Evolutionary conservation across 2,888 invertebrate genomes (phyloP), one percentile per base, ranked within the genome.

Genomic region (Napeogenes inachia): DNA sequence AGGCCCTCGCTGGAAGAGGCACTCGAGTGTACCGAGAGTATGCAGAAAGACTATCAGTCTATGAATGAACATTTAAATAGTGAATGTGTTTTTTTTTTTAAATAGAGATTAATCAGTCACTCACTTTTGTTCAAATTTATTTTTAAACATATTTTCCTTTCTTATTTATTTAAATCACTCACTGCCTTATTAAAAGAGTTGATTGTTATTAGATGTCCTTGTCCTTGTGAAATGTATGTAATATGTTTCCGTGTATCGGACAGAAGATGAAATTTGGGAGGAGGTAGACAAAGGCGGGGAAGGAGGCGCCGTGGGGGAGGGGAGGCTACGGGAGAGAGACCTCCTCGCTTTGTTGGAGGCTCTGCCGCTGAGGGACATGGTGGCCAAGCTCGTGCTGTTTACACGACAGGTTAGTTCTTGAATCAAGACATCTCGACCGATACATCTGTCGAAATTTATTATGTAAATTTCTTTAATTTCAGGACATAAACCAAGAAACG

Each of bases 11-110:
- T 84, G 0, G 87, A 87, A 2, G 54, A 77, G 0, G 89, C 86
- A 0, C 68, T 75, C 0, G 89, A 88, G 70, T 87, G 87, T 60
- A 81, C 77, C 54, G 88, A 89, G 71, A 87, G 89, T 87, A 59
- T 38, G 12, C 10, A 12, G 10, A 6, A 10, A 10, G 2, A 42
- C 42, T 8, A 42, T 42, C 42, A 10, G 10, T 42, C 4, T 10
- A 12, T 42, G 10, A 10, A 42, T 10, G 42, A 10, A 12, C 5
- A 42, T 10, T 3, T 42, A 42, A 42, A 42, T 42, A 42, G 42
- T 42, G 42, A 6, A 42, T 10, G 12, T 42, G 42, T 10, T 42
- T 42, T 42, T 42, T 42, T 42, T 42, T 42, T 42, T 2, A 42
- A 42, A 42, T 10, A 10, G 2, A 42, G 10, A 42, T 42, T 10